Conservation (phyloP, 2,888 invertebrate genomes). For the Dasysyrphus tricinctus region DNA sequence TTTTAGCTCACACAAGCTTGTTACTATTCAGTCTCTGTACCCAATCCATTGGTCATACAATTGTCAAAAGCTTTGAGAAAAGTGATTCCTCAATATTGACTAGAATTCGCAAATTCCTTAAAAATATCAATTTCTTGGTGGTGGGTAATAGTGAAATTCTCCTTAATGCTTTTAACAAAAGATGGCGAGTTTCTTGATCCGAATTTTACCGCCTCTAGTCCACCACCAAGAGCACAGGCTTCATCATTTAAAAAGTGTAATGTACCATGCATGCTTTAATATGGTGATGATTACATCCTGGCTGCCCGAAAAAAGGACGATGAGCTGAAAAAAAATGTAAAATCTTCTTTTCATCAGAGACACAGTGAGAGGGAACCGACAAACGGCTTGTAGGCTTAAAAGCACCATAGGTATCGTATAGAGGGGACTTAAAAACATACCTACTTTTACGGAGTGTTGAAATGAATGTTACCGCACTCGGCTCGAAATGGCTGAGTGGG, state of each 20-base stretch:
- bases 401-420: neutral
- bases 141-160: slow-evolving; percentile 10
- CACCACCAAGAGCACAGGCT: slow-evolving; percentile 12
- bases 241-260: slow-evolving; percentile 73
- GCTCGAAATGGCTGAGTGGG: neutral
- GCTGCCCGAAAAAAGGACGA: slow-evolving; percentile 60
- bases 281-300: slow-evolving; percentile 75
- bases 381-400: slow-evolving; percentile 23
- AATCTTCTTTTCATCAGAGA: slow-evolving; percentile 21
- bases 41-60: too few relatives aligned
- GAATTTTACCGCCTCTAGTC: slow-evolving; percentile 39
- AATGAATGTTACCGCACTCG: slow-evolving; percentile 38
- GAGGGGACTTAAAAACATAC: neutral
- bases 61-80: too few relatives aligned
- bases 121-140: too few relatives aligned
- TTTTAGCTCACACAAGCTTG: too few relatives aligned
- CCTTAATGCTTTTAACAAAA: slow-evolving; percentile 17
- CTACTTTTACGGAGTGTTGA: slow-evolving; percentile 28
- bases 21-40: too few relatives aligned
- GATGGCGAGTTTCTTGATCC: slow-evolving; percentile 64
- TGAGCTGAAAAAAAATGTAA: slow-evolving; percentile 18
- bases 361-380: slow-evolving; percentile 5
- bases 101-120: too few relatives aligned
- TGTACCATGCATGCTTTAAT: slow-evolving; percentile 76
- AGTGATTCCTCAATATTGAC: too few relatives aligned